A percentile compares a stretch with the other conserved stretches of the same genome.
Evolutionary conservation across 2,888 invertebrate species (phyloP).

Genomic region (Chymomyza procnemis): DNA sequence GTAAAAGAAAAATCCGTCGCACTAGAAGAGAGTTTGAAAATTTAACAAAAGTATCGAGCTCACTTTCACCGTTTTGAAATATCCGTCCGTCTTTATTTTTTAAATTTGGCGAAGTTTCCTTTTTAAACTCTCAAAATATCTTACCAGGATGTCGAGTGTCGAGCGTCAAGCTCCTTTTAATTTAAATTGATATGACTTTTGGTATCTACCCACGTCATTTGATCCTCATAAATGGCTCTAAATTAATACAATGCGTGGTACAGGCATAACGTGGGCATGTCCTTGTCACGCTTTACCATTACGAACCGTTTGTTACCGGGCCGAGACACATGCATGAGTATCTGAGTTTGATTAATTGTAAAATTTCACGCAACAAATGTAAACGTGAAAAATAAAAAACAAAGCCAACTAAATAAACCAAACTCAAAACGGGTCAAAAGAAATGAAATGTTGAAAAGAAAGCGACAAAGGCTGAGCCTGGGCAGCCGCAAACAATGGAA

Average conservation of each 20-base stretch:
- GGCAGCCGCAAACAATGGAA: not conserved
- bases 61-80: no score
- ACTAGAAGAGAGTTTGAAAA: no score
- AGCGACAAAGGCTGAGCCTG: not conserved
- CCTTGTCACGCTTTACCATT: conserved; percentile 63
- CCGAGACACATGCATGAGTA: conserved; percentile 40
- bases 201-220: not conserved
- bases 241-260: not conserved
- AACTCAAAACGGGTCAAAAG: not conserved
- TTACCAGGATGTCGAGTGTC: not conserved
- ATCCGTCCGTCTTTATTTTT: no score
- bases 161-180: not conserved
- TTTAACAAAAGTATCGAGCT: no score
- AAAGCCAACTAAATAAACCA: conserved; percentile 34
- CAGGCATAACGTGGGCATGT: conserved; percentile 33
- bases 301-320: conserved; percentile 15
- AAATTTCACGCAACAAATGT: conserved; percentile 78
- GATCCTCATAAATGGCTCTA: not conserved
- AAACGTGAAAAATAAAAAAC: not conserved
- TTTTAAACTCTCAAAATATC: no score
- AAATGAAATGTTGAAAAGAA: not conserved
- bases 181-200: not conserved
- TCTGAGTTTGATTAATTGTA: conserved; percentile 77
- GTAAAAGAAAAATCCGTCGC: no score
- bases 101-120: no score